These are phyloP conservation scores for Drosophila monieri DNA, from an alignment of 2,888 invertebrate genomes.

Conservation along the genomic window DNA sequence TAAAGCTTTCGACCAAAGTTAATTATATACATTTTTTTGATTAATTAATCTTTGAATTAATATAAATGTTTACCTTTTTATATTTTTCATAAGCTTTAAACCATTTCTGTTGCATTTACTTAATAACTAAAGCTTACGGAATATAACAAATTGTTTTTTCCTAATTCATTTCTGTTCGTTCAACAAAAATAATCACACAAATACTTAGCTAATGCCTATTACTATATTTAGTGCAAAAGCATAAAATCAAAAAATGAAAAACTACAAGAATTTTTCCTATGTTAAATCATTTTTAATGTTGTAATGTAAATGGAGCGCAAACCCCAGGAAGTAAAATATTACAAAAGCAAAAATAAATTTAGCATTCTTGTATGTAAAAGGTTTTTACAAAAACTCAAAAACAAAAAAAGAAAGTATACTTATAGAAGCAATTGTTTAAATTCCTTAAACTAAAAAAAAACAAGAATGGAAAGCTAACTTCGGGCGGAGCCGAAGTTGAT, in stretches of 20 bases:
- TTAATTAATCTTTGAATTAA: constrained; percentile 32
- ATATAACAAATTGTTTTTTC: constrained; percentile 30
- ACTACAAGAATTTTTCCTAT: constrained; percentile 47
- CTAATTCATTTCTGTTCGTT: constrained; percentile 46
- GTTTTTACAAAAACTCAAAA: constrained; percentile 52
- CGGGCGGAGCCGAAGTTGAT: too few relatives aligned
- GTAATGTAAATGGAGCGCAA: constrained; percentile 48
- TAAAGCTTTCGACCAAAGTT: constrained; percentile 46
- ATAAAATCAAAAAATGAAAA: constrained; percentile 42
- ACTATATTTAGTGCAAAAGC: constrained; percentile 52
- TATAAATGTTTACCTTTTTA: constrained; percentile 27
- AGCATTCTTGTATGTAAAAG: constrained; percentile 66
- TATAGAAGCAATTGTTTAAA: constrained; percentile 76
- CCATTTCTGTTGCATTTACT: constrained; percentile 62
- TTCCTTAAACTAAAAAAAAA: constrained; percentile 57
- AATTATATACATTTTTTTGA: constrained; percentile 8
- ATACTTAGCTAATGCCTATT: constrained; percentile 70
- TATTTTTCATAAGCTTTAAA: constrained; percentile 38
- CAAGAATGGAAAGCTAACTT: too few relatives aligned
- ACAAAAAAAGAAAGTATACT: constrained; percentile 36
- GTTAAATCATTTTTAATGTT: constrained; percentile 70
- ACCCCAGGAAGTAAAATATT: constrained; percentile 29
- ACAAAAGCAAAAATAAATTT: constrained; percentile 37
- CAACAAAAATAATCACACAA: constrained; percentile 60
- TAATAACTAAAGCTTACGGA: constrained; percentile 51